Percentiles rank a stretch among this genome's conserved stretches.
Evolutionary conservation across 2,113 vertebrate species (phyloP).

Genomic region (Falcunculus frontatus): DNA sequence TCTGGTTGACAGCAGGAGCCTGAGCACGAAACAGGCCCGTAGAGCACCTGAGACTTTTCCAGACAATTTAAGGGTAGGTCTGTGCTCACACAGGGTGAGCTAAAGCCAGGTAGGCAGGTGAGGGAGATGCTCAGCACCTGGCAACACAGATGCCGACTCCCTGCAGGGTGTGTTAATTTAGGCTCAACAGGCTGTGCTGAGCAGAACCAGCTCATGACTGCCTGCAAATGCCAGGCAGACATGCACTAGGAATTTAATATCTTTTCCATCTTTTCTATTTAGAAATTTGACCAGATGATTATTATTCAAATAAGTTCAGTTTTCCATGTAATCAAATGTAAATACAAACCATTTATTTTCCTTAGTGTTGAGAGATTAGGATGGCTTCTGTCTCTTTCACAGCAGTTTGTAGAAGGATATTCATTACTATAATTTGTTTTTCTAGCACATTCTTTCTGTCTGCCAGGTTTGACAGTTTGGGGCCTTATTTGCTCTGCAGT

Average conservation of each 20-base stretch:
- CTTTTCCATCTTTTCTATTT: neutral
- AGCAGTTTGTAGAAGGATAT: neutral
- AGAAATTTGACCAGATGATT: neutral
- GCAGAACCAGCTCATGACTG: neutral
- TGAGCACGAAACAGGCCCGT: fast-evolving
- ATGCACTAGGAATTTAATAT: neutral
- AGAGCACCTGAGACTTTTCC: neutral
- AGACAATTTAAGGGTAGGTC: neutral
- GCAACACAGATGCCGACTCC: fast-evolving
- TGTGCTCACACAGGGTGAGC: neutral
- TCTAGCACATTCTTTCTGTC: neutral
- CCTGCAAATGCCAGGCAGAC: neutral
- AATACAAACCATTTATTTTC: neutral
- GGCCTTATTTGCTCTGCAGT: neutral
- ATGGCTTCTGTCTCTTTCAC: neutral
- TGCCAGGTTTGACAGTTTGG: neutral
- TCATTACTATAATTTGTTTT: neutral
- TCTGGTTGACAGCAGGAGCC: neutral
- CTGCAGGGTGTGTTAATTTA: neutral
- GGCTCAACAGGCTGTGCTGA: neutral
- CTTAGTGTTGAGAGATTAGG: neutral
- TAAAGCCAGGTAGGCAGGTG: neutral
- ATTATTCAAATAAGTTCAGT: neutral
- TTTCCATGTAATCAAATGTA: neutral
- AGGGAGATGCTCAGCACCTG: neutral